Conservation (phyloP, 35 echinoderm and acorn worm species). For the Patiria miniata region DNA sequence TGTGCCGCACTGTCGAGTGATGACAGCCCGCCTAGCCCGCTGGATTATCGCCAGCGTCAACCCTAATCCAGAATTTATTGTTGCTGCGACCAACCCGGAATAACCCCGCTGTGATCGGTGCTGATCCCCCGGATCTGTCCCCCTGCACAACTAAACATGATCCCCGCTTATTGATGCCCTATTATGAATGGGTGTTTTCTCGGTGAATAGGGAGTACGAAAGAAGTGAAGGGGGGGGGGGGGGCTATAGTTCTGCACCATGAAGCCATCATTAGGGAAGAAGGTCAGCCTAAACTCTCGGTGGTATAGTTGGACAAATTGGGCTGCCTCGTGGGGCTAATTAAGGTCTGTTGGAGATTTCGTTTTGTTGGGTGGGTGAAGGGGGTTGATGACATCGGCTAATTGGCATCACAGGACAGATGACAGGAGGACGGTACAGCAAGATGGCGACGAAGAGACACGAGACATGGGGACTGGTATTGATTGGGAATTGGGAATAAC, state of each 20-base stretch:
- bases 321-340: constrained; percentile 29
- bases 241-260: not conserved
- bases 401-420: constrained; percentile 16
- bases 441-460: not conserved
- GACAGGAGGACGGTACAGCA: not conserved
- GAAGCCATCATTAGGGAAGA: constrained; percentile 9
- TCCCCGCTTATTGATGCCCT: constrained; percentile 16
- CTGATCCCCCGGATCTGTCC: constrained; percentile 21
- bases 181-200: constrained; percentile 22
- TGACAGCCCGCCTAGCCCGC: constrained; percentile 1
- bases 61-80: constrained; percentile 29
- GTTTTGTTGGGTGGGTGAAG: not conserved
- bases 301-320: not conserved
- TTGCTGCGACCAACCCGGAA: constrained; percentile 32
- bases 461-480: not conserved
- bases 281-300: not conserved
- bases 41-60: constrained; percentile 16
- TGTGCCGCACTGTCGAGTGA: constrained; percentile 12
- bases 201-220: too few species aligned
- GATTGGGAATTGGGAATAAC: not conserved
- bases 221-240: not conserved
- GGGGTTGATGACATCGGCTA: not conserved
- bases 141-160: constrained; percentile 7
- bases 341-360: not conserved
- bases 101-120: constrained; percentile 17